Conservation (phyloP, 1,140 invertebrate genomes). For the Charaxes varanes region DNA sequence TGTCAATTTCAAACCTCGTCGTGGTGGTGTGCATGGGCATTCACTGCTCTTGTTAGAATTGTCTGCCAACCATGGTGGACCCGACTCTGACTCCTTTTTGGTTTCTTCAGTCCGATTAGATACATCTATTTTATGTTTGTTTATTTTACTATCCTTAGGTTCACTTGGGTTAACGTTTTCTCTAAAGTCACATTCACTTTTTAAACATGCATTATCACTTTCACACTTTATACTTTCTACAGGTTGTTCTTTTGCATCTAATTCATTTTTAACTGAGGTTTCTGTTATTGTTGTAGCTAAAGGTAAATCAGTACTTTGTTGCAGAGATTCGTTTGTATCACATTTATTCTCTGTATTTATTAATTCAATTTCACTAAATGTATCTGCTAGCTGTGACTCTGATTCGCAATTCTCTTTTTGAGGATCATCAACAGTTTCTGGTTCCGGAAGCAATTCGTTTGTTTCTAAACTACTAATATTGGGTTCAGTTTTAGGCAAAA, state of each 20-base stretch:
- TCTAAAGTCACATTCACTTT: slow-evolving; percentile 67
- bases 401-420: slow-evolving; percentile 30
- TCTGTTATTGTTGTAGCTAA: slow-evolving; percentile 31
- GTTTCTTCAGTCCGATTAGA: slow-evolving; percentile 47
- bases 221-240: slow-evolving; percentile 41
- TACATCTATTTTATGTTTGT: slow-evolving; percentile 52
- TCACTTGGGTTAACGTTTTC: slow-evolving; percentile 69
- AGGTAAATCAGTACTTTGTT: slow-evolving; percentile 29
- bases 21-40: slow-evolving; percentile 76
- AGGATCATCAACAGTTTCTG: slow-evolving; percentile 28
- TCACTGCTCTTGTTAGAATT: slow-evolving; percentile 62
- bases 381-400: slow-evolving; percentile 21
- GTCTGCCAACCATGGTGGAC: slow-evolving; percentile 64
- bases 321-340: slow-evolving; percentile 59
- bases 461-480: slow-evolving; percentile 36
- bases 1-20: slow-evolving; percentile 84
- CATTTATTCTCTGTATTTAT: slow-evolving; percentile 34
- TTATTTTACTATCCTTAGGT: slow-evolving; percentile 48
- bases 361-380: slow-evolving; percentile 28
- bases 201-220: slow-evolving; percentile 49
- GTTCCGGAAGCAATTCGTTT: slow-evolving; percentile 33
- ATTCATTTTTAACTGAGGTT: slow-evolving; percentile 18
- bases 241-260: slow-evolving; percentile 37
- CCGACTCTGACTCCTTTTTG: slow-evolving; percentile 60
- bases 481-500: slow-evolving; percentile 44